Evolutionary conservation across 2,797 vertebrate species (phyloP).

Genomic region (Ateles fusciceps): DNA sequence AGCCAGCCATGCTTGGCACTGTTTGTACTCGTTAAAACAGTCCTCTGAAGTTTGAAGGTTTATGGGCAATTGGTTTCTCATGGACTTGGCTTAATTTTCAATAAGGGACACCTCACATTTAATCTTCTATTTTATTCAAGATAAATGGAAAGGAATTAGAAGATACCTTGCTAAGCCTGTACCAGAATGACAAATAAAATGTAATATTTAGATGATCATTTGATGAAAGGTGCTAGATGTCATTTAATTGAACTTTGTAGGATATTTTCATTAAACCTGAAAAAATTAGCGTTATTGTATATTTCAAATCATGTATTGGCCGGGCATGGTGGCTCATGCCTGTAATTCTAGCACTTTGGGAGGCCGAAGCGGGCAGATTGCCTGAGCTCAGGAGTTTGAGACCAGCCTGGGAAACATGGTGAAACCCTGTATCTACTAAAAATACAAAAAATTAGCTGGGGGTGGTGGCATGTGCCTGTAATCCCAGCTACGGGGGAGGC

Average conservation of each 20-base stretch:
- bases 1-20: neutral
- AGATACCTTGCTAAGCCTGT: slow-evolving; percentile 11
- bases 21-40: neutral
- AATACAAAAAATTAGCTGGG: neutral
- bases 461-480: neutral
- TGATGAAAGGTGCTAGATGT: neutral
- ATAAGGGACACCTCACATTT: slow-evolving; percentile 37
- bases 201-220: neutral
- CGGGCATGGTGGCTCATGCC: neutral
- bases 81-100: slow-evolving; percentile 63
- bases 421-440: neutral
- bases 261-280: slow-evolving; percentile 25
- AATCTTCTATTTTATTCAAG: slow-evolving; percentile 68
- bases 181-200: slow-evolving; percentile 3
- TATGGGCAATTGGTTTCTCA: slow-evolving; percentile 41
- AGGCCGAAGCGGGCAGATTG: neutral
- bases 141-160: slow-evolving; percentile 54
- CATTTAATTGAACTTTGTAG: slow-evolving; percentile 6
- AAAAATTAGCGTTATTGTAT: neutral
- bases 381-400: neutral
- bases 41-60: slow-evolving; percentile 37
- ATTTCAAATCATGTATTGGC: neutral
- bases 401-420: neutral
- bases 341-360: neutral
- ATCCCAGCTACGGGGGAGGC: neutral